phyloP scores from a whole-genome alignment of 2,888 invertebrate genomes.

The Gymnocheta viridis region DNA sequence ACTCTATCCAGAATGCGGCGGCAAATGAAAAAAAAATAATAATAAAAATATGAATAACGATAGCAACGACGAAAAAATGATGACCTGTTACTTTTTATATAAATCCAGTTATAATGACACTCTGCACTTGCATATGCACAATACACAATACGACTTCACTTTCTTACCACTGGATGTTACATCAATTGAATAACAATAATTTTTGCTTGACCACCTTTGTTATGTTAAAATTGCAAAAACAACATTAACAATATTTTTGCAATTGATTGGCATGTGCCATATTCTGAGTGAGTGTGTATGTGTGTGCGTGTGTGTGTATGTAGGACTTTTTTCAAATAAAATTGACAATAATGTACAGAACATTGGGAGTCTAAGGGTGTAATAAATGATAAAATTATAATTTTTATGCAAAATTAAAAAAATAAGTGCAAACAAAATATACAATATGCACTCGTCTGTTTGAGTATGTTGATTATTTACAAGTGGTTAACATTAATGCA shows the following conservation, averaged over 20 bases:
- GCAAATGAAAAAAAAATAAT: neutral
- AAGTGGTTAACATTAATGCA: conserved; percentile 56
- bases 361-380: neutral
- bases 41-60: conserved; percentile 6
- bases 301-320: neutral
- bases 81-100: conserved; percentile 44
- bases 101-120: conserved; percentile 10
- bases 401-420: conserved; percentile 22
- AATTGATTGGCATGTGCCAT: conserved; percentile 45
- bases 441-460: conserved; percentile 6
- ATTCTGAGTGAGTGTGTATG: neutral
- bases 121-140: neutral
- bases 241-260: conserved; percentile 41
- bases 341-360: neutral
- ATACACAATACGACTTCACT: neutral
- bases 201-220: conserved; percentile 67
- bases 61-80: neutral
- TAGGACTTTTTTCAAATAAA: neutral
- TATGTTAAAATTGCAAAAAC: conserved; percentile 43
- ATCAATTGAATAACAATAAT: conserved; percentile 66
- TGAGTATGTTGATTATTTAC: conserved; percentile 30
- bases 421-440: neutral
- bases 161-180: conserved; percentile 28
- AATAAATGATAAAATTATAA: conserved; percentile 23
- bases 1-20: neutral